Evolutionary conservation across 2,888 invertebrate species (phyloP).

Genomic region (Sepiola atlantica): DNA sequence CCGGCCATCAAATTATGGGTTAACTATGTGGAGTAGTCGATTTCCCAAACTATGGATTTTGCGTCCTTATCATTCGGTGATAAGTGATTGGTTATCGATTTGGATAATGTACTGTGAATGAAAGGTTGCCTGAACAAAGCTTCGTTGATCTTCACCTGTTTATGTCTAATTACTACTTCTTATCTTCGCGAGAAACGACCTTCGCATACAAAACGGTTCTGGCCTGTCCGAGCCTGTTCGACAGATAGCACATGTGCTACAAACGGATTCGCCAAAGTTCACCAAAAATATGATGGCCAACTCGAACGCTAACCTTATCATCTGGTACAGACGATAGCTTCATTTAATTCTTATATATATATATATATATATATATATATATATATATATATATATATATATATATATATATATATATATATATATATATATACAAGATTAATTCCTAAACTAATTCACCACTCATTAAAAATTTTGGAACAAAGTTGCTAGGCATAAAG

Average conservation of each 20-base stretch:
- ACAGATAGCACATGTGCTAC: neutral
- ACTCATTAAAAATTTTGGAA: too few relatives aligned
- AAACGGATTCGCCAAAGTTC: conserved; percentile 21
- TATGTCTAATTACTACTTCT: neutral
- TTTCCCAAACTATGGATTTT: neutral
- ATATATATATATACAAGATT: too few relatives aligned
- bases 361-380: too few relatives aligned
- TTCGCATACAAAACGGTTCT: neutral
- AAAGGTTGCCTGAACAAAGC: neutral
- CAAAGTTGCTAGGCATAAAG: too few relatives aligned
- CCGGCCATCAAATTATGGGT: neutral
- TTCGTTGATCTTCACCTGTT: neutral
- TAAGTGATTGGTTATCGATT: conserved; percentile 32
- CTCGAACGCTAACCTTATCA: neutral
- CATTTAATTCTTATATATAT: too few relatives aligned
- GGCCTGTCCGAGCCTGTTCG: neutral
- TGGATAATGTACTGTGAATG: neutral
- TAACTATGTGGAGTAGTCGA: neutral
- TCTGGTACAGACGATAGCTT: neutral
- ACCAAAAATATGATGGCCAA: neutral
- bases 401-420: too few relatives aligned
- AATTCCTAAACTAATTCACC: too few relatives aligned
- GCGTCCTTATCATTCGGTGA: neutral
- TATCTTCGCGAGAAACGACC: neutral
- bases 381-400: too few relatives aligned